These are phyloP conservation scores for Erebia epiphron DNA, from an alignment of 2,888 invertebrate genomes.

Conservation along the genomic window DNA sequence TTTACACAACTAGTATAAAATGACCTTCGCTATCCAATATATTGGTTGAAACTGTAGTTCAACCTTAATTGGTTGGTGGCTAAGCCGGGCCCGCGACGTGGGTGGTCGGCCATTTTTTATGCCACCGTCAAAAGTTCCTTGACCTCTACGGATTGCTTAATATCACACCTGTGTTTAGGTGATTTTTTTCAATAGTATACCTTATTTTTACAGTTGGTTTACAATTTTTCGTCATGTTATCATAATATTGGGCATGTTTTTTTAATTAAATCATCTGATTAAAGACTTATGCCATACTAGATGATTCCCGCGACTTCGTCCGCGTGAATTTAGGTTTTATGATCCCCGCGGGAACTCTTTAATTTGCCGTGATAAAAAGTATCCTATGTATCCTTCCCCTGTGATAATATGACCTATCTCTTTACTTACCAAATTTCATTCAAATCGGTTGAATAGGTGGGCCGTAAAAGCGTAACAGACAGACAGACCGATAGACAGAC, in stretches of 20 bases:
- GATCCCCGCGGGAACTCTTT: no score
- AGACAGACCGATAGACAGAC: no score
- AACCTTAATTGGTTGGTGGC: conserved; percentile 21
- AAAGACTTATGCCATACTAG: no score
- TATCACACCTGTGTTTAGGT: conserved; percentile 60
- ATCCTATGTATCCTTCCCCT: no score
- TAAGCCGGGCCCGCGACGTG: conserved; percentile 54
- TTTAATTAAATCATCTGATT: no score
- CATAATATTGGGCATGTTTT: neutral
- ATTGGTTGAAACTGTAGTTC: neutral
- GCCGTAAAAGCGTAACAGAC: no score
- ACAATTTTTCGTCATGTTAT: neutral
- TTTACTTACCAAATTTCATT: no score
- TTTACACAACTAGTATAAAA: conserved; percentile 18
- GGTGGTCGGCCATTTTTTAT: conserved; percentile 74
- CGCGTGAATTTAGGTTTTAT: no score
- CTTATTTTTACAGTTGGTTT: conserved; percentile 57
- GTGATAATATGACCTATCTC: no score
- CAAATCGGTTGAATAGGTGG: no score
- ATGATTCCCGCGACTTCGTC: no score
- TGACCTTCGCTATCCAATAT: conserved; percentile 16
- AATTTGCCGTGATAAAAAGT: no score
- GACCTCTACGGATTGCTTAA: conserved; percentile 60
- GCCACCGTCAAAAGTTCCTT: conserved; percentile 73
- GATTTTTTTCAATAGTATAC: conserved; percentile 42